Conservation (phyloP, 1,140 invertebrate species). For the Calosoma granatense region DNA sequence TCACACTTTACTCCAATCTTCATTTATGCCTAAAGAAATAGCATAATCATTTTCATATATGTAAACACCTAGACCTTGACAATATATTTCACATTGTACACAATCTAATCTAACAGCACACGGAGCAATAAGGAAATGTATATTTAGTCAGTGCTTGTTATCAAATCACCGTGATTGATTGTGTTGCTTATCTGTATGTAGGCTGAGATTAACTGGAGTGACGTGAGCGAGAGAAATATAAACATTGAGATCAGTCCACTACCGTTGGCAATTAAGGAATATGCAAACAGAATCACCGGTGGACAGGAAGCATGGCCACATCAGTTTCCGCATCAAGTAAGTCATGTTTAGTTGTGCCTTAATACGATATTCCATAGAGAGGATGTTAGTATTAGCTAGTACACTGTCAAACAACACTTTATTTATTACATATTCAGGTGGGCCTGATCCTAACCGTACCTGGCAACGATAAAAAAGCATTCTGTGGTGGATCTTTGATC, state of each 20-base stretch:
- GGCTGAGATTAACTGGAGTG: neutral
- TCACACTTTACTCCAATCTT: too few species aligned
- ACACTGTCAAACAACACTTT: neutral
- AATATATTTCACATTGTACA: too few species aligned
- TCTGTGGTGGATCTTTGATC: conserved; percentile 46
- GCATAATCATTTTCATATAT: too few species aligned
- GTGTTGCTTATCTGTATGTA: neutral
- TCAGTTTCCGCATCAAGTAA: conserved; percentile 34
- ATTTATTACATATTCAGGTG: neutral
- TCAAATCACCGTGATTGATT: neutral
- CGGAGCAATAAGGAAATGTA: too few species aligned
- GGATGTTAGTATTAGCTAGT: too few species aligned
- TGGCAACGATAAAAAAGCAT: conserved; percentile 11
- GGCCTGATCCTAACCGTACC: neutral
- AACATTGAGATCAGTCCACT: neutral
- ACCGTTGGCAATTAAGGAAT: neutral
- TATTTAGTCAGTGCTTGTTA: neutral
- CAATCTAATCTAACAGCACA: too few species aligned
- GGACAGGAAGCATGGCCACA: conserved; percentile 28
- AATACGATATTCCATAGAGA: too few species aligned
- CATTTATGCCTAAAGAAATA: too few species aligned
- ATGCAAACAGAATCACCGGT: conserved; percentile 21
- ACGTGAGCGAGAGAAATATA: neutral
- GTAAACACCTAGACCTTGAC: too few species aligned
- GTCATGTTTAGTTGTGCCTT: conserved; percentile 8